Base-by-base conservation (phyloP, 2,797 vertebrate species). In the Fringilla coelebs region DNA sequence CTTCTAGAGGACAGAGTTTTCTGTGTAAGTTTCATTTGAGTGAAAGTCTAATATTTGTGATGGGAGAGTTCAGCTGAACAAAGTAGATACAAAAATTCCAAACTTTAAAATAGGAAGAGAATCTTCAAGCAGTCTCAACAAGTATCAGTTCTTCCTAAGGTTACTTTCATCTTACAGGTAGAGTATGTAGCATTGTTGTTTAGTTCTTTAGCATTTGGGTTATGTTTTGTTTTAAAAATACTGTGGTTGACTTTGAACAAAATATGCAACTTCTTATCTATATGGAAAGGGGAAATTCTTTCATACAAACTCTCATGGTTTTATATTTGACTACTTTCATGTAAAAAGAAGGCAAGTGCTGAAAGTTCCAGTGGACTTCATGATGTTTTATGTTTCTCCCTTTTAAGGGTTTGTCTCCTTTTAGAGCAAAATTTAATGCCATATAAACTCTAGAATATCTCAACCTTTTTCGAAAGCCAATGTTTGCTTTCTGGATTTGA, bases 401-500 rank as follows among this genome's bases (percentile, higher is more conserved):
- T 88, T 96, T 93, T 91, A 83, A 77, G n/a, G 13, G 9, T 88
- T 62, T 92, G 32, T 49, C 62, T 89, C 1, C 24, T 80, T 91
- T 89, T 76, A 78, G 21, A 91, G 48, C 21, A 88, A 92, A 77
- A 76, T 60, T 75, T 70, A 79, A 60, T 92, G 68, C 57, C 25
- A 4, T 67, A 51, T 89, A 89, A 94, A 90, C 52, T 67, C 14
- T 34, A 74, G 52, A 85, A 63, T 89, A 77, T 89, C 62, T 95
- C 63, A 94, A 25, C 36, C 31, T 88, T 91, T 96, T 91, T 94
- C 32, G 63, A 91, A 95, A 86, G 90, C 76, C 38, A 11, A 67
- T 97, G 67, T 90, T 92, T 94, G 88, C 54, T 38, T 74, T 72
- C 76, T 92, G 82, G 70, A 40, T 92, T 88, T 91, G 62, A 86